Base-by-base conservation (phyloP, 2,113 vertebrate genomes). In the Egretta garzetta region DNA sequence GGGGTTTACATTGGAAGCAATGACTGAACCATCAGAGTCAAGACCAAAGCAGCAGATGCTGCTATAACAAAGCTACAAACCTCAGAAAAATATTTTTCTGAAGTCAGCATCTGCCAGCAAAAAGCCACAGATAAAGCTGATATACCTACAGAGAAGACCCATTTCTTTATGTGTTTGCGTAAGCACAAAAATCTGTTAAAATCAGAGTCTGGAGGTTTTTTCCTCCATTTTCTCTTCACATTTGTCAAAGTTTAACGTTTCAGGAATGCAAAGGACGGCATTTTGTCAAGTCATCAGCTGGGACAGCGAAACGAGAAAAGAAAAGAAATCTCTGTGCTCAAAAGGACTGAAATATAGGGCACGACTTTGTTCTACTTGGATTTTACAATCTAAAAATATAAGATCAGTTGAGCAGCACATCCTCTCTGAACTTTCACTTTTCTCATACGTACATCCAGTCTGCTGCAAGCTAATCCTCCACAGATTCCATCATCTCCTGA, bases 371-470 rank as follows among this genome's bases (percentile, higher is more conserved):
- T 53, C 75, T 75, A 1, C 43, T 12, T 10, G 55, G 33, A 15
- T 45, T 58, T 70, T 6, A 17, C 5, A 11, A n/a, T 3, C 77
- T 10, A 15, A 39, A 80, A 56, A 27, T 1, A 7, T 3, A 20
- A 9, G 26, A 20, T 22, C 30, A 70, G 70, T 12, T 7, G 70
- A 35, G 70, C 50, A 12, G 12, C 1, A 2, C 6, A 22, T 3
- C 18, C 37, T 3, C 32, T 13, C 27, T 12, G 37, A 41, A 53
- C 23, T 20, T 9, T 16, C 2, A 3, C 26, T 50, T 22, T 37
- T 30, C 49, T 6, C 12, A 0, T 1, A 30, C 55, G 41, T 5
- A 4, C 2, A 26, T 3, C 30, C 19, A 12, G 13, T 1, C 52
- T 32, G n/a, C 27, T 16, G 43, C 26, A 23, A 59, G 56, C 33